phyloP scores from a whole-genome alignment of 1,140 invertebrate species.

The roundworm (Caenorhabditis elegans) region WBcel235 BX284604.4:9740501-9741000 shows the following conservation, averaged over 20 bases:
- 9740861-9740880: no score
- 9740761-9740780: neutral
- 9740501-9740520: slow-evolving; percentile 72
- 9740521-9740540: slow-evolving; percentile 76
- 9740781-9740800: neutral
- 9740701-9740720: slow-evolving; percentile 78
- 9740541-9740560: slow-evolving; percentile 86
- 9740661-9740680: slow-evolving; percentile 88
- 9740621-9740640: slow-evolving; percentile 72
- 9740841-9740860: neutral
- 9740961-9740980: no score
- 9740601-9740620: slow-evolving; percentile 76
- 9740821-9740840: neutral
- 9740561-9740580: slow-evolving; percentile 84
- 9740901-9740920: no score
- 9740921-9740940: no score
- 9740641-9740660: slow-evolving; percentile 81
- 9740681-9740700: neutral
- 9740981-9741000: no score
- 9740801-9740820: neutral
- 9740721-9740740: slow-evolving; percentile 83
- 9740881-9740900: no score
- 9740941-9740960: no score
- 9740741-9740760: slow-evolving; percentile 71
- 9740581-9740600: slow-evolving; percentile 86